phyloP scores from a whole-genome alignment of 1,140 invertebrate genomes.

The Aricia agestis region DNA sequence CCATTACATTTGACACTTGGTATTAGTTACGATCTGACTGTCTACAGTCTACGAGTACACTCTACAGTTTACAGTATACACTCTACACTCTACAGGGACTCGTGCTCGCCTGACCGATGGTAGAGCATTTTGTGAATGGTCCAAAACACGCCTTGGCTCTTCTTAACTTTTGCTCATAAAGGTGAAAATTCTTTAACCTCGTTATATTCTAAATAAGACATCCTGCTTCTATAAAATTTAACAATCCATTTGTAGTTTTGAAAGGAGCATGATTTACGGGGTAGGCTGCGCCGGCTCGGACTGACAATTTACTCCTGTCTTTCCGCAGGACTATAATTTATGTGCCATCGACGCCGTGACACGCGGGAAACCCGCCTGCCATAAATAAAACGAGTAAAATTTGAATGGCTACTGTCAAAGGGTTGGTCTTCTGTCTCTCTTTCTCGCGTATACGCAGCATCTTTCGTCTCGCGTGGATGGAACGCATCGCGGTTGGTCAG shows the following conservation, averaged over 20 bases:
- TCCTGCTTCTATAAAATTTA: no score
- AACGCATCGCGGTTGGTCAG: constrained; percentile 41
- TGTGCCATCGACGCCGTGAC: constrained; percentile 35
- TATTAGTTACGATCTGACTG: no score
- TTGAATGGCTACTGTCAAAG: constrained; percentile 47
- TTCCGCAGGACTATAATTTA: constrained; percentile 35
- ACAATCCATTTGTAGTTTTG: background rate
- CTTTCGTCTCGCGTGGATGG: constrained; percentile 14
- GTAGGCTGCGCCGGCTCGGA: background rate
- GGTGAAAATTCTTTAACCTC: no score
- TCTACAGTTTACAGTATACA: no score
- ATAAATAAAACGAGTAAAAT: constrained; percentile 42
- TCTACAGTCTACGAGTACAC: no score
- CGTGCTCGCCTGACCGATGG: no score
- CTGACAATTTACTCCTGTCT: background rate
- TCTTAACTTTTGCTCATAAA: no score
- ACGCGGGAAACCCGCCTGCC: constrained; percentile 43
- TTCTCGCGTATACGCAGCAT: constrained; percentile 13
- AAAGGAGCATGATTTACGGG: background rate
- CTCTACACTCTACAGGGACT: no score
- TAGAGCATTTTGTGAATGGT: no score
- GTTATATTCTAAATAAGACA: no score
- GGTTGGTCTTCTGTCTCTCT: constrained; percentile 36
- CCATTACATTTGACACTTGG: no score
- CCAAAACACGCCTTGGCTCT: no score